phyloP scores from a whole-genome alignment of 2,888 invertebrate genomes.

The Tetragonisca angustula region DNA sequence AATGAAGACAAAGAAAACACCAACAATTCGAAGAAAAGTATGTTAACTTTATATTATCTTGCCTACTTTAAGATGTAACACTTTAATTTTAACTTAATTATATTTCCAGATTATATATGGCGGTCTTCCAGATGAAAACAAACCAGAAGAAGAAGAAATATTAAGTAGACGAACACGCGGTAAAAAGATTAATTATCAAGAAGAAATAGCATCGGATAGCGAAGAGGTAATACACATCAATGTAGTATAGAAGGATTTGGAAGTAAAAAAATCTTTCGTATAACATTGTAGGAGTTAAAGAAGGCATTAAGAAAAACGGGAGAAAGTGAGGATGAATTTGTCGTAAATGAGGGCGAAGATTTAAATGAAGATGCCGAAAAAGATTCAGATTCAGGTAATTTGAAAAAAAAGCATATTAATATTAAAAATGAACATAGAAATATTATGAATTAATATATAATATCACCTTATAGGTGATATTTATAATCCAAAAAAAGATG shows the following conservation, averaged over 20 bases:
- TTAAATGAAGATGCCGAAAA: slow-evolving; percentile 84
- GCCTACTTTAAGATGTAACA: background rate
- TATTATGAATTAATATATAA: slow-evolving; percentile 2
- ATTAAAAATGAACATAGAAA: background rate
- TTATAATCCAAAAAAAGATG: slow-evolving; percentile 80
- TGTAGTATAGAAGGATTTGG: slow-evolving; percentile 1
- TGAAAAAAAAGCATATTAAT: slow-evolving; percentile 6
- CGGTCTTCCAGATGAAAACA: slow-evolving; percentile 81
- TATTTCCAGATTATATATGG: slow-evolving; percentile 81
- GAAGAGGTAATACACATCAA: slow-evolving; percentile 86
- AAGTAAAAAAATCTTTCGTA: background rate
- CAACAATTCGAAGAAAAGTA: slow-evolving; percentile 67
- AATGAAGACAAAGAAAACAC: slow-evolving; percentile 59
- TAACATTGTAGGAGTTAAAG: slow-evolving; percentile 81
- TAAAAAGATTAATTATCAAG: slow-evolving; percentile 91
- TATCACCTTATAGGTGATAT: slow-evolving; percentile 76
- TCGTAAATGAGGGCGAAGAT: slow-evolving; percentile 84
- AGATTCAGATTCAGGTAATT: slow-evolving; percentile 81
- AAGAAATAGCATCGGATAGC: slow-evolving; percentile 90
- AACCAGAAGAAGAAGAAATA: slow-evolving; percentile 85
- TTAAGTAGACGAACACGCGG: slow-evolving; percentile 89
- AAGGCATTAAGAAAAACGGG: slow-evolving; percentile 84
- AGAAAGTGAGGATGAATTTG: slow-evolving; percentile 85
- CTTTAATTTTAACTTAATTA: slow-evolving; percentile 9
- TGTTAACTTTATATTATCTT: slow-evolving; percentile 11